Evolutionary conservation across 2,888 invertebrate genomes (phyloP).

Genomic region (Sympetrum striolatum): DNA sequence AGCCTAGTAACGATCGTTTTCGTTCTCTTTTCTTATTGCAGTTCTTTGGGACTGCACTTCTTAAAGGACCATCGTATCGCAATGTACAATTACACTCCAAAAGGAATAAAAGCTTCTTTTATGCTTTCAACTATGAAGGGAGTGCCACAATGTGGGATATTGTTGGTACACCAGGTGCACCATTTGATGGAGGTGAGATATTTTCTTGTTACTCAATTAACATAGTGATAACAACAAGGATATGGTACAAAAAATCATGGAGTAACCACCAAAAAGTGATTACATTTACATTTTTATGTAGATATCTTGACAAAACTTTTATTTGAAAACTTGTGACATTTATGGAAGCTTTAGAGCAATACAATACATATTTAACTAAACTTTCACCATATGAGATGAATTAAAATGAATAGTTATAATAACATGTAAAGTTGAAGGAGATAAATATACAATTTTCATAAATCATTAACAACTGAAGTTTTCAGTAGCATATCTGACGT

Average conservation of each 20-base stretch:
- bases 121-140: conserved; percentile 61
- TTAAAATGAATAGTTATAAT: too few species aligned
- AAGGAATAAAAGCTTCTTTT: conserved; percentile 58
- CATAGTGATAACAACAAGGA: too few species aligned
- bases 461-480: background rate
- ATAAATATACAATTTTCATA: background rate
- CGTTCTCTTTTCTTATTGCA: conserved; percentile 50
- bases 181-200: conserved; percentile 38
- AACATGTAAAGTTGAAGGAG: too few species aligned
- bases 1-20: too few species aligned
- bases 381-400: too few species aligned
- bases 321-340: background rate
- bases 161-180: conserved; percentile 13
- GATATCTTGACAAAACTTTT: background rate
- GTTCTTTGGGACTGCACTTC: conserved; percentile 60
- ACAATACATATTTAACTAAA: too few species aligned
- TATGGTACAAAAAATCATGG: background rate
- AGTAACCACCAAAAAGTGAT: background rate
- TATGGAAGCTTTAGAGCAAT: background rate
- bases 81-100: conserved; percentile 50
- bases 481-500: background rate
- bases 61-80: conserved; percentile 61
- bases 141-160: background rate
- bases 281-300: background rate
- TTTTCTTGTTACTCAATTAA: too few species aligned